Conservation (phyloP, 2,113 vertebrate genomes). For the Nothobranchius kuhntae region DNA sequence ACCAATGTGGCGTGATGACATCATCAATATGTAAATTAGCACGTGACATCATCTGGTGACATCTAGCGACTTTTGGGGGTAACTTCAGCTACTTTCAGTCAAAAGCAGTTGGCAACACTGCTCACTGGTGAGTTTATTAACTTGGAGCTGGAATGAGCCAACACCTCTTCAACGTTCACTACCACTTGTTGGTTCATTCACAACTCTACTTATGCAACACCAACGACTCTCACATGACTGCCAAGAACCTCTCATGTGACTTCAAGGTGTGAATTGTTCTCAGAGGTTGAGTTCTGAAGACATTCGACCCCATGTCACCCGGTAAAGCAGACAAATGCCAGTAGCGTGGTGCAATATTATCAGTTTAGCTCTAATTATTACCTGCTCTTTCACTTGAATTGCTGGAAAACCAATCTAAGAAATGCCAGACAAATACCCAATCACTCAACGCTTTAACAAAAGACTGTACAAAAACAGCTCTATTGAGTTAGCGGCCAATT, state of each 20-base stretch:
- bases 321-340: not conserved
- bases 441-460: slow-evolving; percentile 7
- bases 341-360: not conserved
- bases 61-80: too few species aligned
- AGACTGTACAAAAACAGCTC: slow-evolving; percentile 8
- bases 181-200: slow-evolving; percentile 19
- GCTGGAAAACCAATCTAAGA: not conserved
- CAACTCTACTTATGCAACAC: slow-evolving; percentile 12
- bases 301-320: not conserved
- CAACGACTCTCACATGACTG: slow-evolving; percentile 11
- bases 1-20: too few species aligned
- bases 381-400: slow-evolving; percentile 9
- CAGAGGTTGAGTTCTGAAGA: not conserved
- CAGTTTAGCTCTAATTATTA: not conserved
- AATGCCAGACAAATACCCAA: not conserved
- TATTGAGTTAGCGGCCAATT: not conserved
- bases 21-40: too few species aligned
- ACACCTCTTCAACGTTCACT: not conserved
- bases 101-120: too few species aligned
- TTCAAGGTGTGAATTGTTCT: slow-evolving; percentile 30
- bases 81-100: too few species aligned
- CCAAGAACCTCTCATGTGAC: slow-evolving; percentile 20
- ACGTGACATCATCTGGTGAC: too few species aligned
- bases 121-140: not conserved
- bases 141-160: not conserved